Conservation (phyloP, 2,797 vertebrate species). For the Chiloscyllium punctatum region DNA sequence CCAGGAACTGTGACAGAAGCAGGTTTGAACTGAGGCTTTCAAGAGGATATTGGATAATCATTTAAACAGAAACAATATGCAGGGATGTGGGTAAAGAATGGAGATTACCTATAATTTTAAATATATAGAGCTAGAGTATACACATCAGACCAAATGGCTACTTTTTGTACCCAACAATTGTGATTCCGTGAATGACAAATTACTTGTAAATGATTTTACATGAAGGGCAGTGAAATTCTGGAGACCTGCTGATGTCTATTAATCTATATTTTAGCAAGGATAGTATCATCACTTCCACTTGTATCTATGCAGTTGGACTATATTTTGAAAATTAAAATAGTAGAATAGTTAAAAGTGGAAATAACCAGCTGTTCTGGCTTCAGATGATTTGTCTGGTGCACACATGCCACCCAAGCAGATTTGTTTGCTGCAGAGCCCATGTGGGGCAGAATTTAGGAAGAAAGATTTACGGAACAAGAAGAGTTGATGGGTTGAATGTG, state of each 20-base stretch:
- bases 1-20: too few relatives aligned
- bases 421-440: background rate
- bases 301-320: background rate
- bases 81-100: too few relatives aligned
- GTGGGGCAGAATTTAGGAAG: background rate
- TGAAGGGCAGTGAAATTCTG: background rate
- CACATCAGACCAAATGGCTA: too few relatives aligned
- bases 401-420: background rate
- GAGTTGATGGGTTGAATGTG: background rate
- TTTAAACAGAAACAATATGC: too few relatives aligned
- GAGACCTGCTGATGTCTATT: background rate
- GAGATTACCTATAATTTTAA: too few relatives aligned
- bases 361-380: background rate
- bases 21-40: too few relatives aligned
- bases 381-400: background rate
- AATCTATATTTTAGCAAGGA: background rate
- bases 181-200: too few relatives aligned
- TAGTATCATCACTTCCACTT: background rate
- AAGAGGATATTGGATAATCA: too few relatives aligned
- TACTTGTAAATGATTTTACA: background rate
- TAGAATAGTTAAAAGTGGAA: background rate
- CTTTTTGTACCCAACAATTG: too few relatives aligned
- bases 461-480: background rate
- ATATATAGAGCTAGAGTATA: too few relatives aligned
- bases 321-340: background rate